A percentile compares a stretch with the other conserved stretches of the same genome.
Evolutionary conservation across 35 echinoderm and acorn worm species (phyloP).

Genomic region (Eucidaris tribuloides): DNA sequence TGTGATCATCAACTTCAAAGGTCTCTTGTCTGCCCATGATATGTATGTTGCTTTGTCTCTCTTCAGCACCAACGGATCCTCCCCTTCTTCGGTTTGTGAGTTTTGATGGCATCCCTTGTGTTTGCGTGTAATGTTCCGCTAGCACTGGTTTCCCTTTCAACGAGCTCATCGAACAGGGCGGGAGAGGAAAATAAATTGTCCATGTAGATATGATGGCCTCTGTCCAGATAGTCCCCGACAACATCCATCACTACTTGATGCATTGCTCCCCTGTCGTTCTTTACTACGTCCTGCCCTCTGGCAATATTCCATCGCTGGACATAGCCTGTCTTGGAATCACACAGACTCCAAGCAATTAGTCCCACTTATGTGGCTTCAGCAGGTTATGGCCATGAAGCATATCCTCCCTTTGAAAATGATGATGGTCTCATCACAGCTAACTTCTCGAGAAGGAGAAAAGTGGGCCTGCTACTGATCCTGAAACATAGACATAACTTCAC

Average conservation of each 20-base stretch:
- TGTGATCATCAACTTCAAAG: background rate
- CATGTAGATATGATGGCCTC: constrained; percentile 62
- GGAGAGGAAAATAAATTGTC: constrained; percentile 62
- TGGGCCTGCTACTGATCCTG: background rate
- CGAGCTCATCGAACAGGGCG: constrained; percentile 10
- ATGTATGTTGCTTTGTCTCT: constrained; percentile 16
- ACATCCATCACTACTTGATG: background rate
- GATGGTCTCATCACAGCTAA: background rate
- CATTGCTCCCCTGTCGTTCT: too few relatives aligned
- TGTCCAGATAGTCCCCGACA: background rate
- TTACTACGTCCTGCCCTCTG: too few relatives aligned
- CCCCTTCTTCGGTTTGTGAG: constrained; percentile 28
- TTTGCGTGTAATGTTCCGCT: constrained; percentile 32
- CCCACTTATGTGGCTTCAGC: too few relatives aligned
- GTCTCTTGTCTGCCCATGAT: constrained; percentile 24
- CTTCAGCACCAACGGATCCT: background rate
- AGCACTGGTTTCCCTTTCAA: constrained; percentile 8
- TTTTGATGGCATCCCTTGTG: constrained; percentile 25
- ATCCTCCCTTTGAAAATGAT: background rate
- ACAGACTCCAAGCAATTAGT: background rate
- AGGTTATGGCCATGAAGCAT: background rate
- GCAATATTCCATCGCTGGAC: too few relatives aligned
- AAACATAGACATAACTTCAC: background rate
- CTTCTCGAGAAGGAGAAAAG: background rate
- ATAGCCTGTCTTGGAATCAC: background rate